Evolutionary conservation across 64 coral and sea anemone species (phyloP).

Genomic region (Actinia equina): DNA sequence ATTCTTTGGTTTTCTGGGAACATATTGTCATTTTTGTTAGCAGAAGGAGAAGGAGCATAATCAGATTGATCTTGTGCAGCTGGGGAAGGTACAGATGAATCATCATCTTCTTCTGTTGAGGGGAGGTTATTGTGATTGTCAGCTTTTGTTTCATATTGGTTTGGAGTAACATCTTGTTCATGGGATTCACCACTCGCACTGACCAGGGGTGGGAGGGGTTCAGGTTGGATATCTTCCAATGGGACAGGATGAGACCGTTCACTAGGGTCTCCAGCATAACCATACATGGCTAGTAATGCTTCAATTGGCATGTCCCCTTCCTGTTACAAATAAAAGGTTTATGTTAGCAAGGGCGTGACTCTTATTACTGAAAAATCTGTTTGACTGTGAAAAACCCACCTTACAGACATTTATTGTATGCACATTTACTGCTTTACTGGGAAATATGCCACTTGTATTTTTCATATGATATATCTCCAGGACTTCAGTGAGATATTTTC

Average conservation of each 20-base stretch:
- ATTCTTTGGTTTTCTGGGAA: conserved; percentile 99
- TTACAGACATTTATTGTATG: too few species aligned
- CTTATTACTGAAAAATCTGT: too few species aligned
- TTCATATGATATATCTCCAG: too few species aligned
- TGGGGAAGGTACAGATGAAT: conserved; percentile 45
- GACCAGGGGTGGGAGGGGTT: conserved; percentile 78
- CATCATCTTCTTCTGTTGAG: conserved; percentile 31
- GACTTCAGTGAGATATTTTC: too few species aligned
- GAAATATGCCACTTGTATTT: too few species aligned
- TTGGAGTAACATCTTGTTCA: not conserved
- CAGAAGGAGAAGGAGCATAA: conserved; percentile 51
- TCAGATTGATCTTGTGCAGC: conserved; percentile 45
- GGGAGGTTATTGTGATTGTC: not conserved
- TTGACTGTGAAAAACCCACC: too few species aligned
- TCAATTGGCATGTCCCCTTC: conserved; percentile 95
- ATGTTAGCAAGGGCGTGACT: not conserved
- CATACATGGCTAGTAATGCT: conserved; percentile 89
- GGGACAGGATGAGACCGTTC: conserved; percentile 57
- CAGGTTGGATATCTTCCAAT: conserved; percentile 86
- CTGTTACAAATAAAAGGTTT: conserved; percentile 32
- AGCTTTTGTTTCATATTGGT: not conserved
- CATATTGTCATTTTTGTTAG: conserved; percentile 64
- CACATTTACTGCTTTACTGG: too few species aligned
- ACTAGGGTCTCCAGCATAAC: conserved; percentile 41
- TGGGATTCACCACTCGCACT: conserved; percentile 26